Evolutionary conservation across 2,113 vertebrate species (phyloP), one percentile per base, ranked within the genome.

Genomic region (Dicrurus megarhynchus): DNA sequence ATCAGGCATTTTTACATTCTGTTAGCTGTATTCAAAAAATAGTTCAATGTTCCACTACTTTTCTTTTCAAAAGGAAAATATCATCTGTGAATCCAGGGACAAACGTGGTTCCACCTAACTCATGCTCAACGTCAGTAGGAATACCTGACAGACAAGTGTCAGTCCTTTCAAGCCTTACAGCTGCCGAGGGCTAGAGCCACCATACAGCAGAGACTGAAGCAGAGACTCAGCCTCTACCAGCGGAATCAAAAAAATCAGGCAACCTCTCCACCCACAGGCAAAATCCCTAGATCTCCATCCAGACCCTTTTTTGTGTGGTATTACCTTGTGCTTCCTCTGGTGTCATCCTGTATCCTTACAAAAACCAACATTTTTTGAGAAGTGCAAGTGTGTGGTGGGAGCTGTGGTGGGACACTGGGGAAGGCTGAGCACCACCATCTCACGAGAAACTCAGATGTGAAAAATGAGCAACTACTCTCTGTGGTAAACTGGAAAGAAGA

Each of bases 71-170:
- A 64, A 22, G 5, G 53, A 69, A 88, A 84, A 63, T 3, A 33
- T 35, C 6, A 35, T 26, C 42, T 59, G 13, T 70, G 69, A 63
- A 84, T 57, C 35, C 8, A 73, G 37, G 65, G 16, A 73, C 64
- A 84, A 92, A 42, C 9, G 28, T 10, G 24, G 9, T 20, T 67
- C 23, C 16, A 4, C 32, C 39, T 78, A 73, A 47, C 6, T 67
- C 65, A 11, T 39, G 24, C 39, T 26, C 10, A 8, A 59, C 21
- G 20, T 69, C 35, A 83, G 35, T 35, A 76, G 16, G 26, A 83
- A 33, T 24, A 69, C 9, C 39, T 69, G 60, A 35, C 0, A 0
- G 30, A 30, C 10, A 61, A 64, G 46, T 39, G 39, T 82, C 13
- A 46, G 47, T 61, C 33, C 59, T 70, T 63, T 47, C 12, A 73